A percentile compares a stretch with the other conserved stretches of the same genome.
phyloP scores from a whole-genome alignment of 1,140 invertebrate species.

The Drosophila kohkoa region DNA sequence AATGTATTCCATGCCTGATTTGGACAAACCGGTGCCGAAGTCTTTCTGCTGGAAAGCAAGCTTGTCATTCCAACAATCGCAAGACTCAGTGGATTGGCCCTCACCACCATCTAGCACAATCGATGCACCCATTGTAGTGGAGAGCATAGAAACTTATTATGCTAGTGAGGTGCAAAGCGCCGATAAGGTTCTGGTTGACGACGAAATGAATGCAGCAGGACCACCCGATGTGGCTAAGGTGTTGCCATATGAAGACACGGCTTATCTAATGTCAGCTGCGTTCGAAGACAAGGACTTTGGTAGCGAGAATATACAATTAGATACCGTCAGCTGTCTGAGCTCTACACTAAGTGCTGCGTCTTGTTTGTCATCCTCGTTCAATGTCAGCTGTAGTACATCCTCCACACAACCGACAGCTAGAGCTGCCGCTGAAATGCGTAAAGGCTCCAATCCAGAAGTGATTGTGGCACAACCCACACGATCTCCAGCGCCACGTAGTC shows the following conservation, averaged over 20 bases:
- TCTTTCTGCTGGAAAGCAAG: constrained; percentile 83
- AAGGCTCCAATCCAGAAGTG: constrained; percentile 81
- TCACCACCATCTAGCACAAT: constrained; percentile 90
- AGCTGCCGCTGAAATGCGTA: constrained; percentile 42
- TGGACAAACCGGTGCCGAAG: constrained; percentile 83
- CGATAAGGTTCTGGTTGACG: constrained; percentile 88
- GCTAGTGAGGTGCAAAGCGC: constrained; percentile 90
- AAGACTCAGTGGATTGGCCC: constrained; percentile 91
- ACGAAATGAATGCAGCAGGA: constrained; percentile 86
- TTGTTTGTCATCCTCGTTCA: constrained; percentile 84
- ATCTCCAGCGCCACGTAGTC: constrained; percentile 86
- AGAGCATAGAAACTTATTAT: constrained; percentile 94
- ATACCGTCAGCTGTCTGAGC: constrained; percentile 86
- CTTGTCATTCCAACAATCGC: constrained; percentile 78
- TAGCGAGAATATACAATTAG: constrained; percentile 68
- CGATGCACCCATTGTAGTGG: constrained; percentile 88
- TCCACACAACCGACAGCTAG: constrained; percentile 67
- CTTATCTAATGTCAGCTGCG: constrained; percentile 80
- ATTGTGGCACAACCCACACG: constrained; percentile 87
- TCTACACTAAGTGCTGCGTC: constrained; percentile 86
- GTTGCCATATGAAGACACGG: constrained; percentile 80
- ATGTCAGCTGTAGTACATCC: constrained; percentile 75
- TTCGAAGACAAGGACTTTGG: constrained; percentile 79
- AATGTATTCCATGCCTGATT: constrained; percentile 75
- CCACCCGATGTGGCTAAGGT: constrained; percentile 75